Percentiles rank a stretch among this genome's conserved stretches.
phyloP scores from a whole-genome alignment of 2,888 invertebrate genomes.

The Trachelus stipa region DNA sequence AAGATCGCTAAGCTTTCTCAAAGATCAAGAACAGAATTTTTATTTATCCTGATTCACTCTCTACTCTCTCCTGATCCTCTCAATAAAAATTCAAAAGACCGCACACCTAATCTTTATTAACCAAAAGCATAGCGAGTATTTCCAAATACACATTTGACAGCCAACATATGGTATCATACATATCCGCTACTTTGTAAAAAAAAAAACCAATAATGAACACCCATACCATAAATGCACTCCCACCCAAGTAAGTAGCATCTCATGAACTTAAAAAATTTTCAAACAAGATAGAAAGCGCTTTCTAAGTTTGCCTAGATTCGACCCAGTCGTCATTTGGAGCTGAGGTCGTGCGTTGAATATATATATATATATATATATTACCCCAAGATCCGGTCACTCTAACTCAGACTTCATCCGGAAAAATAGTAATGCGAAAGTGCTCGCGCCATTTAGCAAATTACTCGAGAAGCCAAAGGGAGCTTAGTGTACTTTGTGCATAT shows the following conservation, averaged over 20 bases:
- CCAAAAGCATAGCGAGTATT: no score
- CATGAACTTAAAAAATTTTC: not conserved
- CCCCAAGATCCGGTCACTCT: not conserved
- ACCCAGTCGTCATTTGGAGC: not conserved
- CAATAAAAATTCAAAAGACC: not conserved
- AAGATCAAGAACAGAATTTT: not conserved
- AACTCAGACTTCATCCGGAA: not conserved
- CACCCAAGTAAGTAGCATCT: not conserved
- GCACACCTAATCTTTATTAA: not conserved
- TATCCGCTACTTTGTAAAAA: not conserved
- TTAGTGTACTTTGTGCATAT: not conserved
- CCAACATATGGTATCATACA: not conserved
- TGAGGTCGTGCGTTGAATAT: not conserved
- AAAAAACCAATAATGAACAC: not conserved
- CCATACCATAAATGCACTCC: not conserved
- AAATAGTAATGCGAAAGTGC: conserved; percentile 1
- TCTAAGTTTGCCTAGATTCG: conserved; percentile 1
- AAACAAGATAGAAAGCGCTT: conserved; percentile 1
- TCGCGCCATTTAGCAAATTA: conserved; percentile 8
- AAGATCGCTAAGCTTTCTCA: not conserved
- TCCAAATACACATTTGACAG: not conserved
- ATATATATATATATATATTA: not conserved
- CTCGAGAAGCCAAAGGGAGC: not conserved
- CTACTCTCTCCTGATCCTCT: not conserved
- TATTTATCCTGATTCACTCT: not conserved